These are phyloP conservation scores for Scaptodrosophila lebanonensis DNA, from an alignment of 1,140 invertebrate species.

Conservation along the genomic window DNA sequence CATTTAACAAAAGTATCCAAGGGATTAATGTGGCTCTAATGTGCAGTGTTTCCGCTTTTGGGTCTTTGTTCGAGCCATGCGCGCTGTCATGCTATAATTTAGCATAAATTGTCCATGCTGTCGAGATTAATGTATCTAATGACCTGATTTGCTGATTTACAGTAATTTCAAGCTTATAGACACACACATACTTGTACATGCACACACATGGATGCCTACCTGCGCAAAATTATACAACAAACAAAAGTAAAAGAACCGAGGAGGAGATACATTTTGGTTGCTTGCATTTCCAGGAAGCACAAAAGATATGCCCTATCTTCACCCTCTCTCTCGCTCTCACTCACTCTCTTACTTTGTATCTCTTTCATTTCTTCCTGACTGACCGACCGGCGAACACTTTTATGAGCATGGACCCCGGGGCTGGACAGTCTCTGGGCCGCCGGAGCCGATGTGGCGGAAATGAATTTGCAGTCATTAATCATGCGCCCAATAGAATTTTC, in stretches of 20 bases:
- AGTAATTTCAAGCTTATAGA: conserved; percentile 67
- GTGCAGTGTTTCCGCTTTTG: conserved; percentile 36
- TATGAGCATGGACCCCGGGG: no score
- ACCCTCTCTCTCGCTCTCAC: no score
- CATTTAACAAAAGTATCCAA: conserved; percentile 23
- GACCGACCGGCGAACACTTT: no score
- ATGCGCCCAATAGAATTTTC: conserved; percentile 59
- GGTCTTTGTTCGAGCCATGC: no score
- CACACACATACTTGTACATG: conserved; percentile 21
- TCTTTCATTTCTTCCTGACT: background rate
- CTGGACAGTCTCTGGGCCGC: background rate
- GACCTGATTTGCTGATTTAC: conserved; percentile 75
- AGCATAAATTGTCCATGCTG: conserved; percentile 71
- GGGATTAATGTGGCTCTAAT: conserved; percentile 47
- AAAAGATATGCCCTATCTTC: conserved; percentile 40
- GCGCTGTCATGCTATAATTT: conserved; percentile 62
- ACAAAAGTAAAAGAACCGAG: no score
- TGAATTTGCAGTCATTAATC: conserved; percentile 70
- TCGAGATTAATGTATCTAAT: conserved; percentile 75
- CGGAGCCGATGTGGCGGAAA: conserved; percentile 41
- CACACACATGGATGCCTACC: conserved; percentile 30
- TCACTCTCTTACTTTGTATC: conserved; percentile 24
- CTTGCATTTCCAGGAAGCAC: conserved; percentile 61
- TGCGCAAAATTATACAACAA: no score
- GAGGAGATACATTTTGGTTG: conserved; percentile 58